Evolutionary conservation across 2,113 vertebrate species (phyloP).

Genomic region (Ceyx cyanopectus): DNA sequence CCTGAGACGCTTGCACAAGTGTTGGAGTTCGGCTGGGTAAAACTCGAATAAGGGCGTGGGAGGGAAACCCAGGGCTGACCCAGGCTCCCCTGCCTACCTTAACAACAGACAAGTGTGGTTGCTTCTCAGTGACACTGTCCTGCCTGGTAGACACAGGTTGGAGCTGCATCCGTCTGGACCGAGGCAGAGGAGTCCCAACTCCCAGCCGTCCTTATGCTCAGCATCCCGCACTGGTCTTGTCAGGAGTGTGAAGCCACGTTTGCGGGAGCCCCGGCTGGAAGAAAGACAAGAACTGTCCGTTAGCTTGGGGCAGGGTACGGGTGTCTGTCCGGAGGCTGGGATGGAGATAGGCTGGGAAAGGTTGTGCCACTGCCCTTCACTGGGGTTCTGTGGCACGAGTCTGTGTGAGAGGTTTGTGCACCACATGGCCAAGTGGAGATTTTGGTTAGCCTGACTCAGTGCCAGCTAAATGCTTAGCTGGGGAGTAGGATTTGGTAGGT

Average conservation of each 20-base stretch:
- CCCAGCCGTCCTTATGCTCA: accelerated
- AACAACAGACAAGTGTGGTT: not conserved
- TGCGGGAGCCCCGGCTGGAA: not conserved
- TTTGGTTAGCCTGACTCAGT: not conserved
- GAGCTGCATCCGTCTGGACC: not conserved
- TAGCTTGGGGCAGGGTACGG: not conserved
- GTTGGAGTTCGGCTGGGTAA: not conserved
- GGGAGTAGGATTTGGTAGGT: not conserved
- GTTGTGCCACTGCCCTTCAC: not conserved
- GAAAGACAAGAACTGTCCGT: not conserved
- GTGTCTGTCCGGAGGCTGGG: not conserved
- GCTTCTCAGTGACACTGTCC: not conserved
- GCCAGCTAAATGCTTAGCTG: not conserved
- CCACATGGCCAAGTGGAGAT: not conserved
- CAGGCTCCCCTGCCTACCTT: not conserved
- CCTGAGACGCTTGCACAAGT: accelerated
- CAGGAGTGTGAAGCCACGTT: not conserved
- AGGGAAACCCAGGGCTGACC: not conserved
- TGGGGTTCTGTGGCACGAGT: not conserved
- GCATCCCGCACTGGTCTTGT: not conserved
- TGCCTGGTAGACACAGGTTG: not conserved
- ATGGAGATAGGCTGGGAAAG: not conserved
- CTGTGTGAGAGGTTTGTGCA: accelerated
- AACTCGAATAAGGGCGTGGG: not conserved
- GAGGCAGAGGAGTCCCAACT: not conserved